A percentile compares a stretch with the other conserved stretches of the same genome.
Conservation (phyloP, 2,113 vertebrate species). For the Phaetusa simplex region DNA sequence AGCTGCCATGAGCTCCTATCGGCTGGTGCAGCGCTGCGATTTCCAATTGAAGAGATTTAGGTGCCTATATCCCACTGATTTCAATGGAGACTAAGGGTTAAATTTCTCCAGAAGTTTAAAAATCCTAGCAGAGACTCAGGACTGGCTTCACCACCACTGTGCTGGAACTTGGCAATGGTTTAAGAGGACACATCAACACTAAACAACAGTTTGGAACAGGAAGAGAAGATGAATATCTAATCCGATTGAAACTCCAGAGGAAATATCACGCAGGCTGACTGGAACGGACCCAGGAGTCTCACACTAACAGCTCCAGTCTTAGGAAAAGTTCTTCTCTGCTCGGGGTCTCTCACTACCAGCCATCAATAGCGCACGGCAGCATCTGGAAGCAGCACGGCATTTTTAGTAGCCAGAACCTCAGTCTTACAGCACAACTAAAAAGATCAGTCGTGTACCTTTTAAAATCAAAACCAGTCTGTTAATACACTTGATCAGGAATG, state of each 20-base stretch:
- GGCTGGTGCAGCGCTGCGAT: not conserved
- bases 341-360: not conserved
- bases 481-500: fast-evolving
- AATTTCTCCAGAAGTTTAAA: not conserved
- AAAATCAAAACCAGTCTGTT: not conserved
- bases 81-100: not conserved
- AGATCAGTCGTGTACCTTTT: not conserved
- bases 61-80: not conserved
- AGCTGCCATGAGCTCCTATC: not conserved
- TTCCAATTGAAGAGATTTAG: not conserved
- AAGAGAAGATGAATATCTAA: conserved; percentile 63
- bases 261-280: conserved; percentile 29
- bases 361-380: not conserved
- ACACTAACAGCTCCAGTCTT: not conserved
- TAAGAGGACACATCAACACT: conserved; percentile 63
- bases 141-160: conserved; percentile 21
- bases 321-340: not conserved
- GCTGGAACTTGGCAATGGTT: conserved; percentile 39
- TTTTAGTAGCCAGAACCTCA: not conserved
- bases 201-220: conserved; percentile 59
- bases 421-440: not conserved
- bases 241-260: conserved; percentile 38
- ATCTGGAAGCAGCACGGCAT: not conserved
- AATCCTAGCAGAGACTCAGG: not conserved
- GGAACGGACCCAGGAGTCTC: conserved; percentile 39